Percentiles rank a stretch among this genome's conserved stretches.
Evolutionary conservation across 2,113 vertebrate genomes (phyloP).

Genomic region (Chauna torquata): DNA sequence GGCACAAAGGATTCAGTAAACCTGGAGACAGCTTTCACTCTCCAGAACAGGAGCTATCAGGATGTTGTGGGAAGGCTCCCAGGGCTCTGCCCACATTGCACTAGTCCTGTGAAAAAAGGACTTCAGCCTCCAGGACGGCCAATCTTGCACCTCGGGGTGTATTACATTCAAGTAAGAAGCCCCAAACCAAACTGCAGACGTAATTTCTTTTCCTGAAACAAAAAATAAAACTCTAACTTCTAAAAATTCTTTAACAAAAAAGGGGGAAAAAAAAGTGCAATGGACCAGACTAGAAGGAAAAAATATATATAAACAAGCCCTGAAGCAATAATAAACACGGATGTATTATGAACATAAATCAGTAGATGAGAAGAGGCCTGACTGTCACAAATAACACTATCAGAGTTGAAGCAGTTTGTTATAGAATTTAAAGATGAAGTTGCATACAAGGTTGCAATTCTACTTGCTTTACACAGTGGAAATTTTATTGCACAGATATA

Average conservation of each 20-base stretch:
- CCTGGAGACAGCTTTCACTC: background rate
- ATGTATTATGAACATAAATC: background rate
- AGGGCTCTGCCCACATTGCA: rapidly evolving
- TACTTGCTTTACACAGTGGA: background rate
- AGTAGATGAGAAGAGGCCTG: background rate
- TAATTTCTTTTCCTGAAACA: background rate
- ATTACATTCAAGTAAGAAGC: background rate
- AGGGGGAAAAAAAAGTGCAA: background rate
- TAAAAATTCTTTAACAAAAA: background rate
- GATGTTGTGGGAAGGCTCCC: background rate
- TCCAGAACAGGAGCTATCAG: background rate
- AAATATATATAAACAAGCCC: background rate
- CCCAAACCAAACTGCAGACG: background rate
- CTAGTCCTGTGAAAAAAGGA: background rate
- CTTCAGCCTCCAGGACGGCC: background rate
- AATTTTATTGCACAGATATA: background rate
- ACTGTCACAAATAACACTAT: background rate
- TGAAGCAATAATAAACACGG: background rate
- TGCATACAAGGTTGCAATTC: background rate
- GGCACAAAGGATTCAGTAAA: background rate
- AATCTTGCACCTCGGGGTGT: background rate
- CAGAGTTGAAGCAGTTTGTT: background rate
- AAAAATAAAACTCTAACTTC: background rate
- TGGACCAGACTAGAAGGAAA: background rate
- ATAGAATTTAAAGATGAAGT: background rate